These are phyloP conservation scores for Eptesicus fuscus DNA, from an alignment of 2,113 vertebrate species.

Conservation along the genomic window DNA sequence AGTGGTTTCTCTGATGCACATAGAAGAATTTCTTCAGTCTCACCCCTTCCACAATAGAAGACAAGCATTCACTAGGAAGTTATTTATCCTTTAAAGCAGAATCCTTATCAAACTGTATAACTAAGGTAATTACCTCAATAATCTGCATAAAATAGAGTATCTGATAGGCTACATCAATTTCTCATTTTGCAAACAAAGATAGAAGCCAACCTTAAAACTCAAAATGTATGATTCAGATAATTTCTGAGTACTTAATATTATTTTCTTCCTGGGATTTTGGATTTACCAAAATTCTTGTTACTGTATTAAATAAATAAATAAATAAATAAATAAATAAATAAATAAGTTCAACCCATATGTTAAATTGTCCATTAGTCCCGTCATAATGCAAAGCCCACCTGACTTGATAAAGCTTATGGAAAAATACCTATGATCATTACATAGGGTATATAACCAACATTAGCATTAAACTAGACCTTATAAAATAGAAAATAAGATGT, in stretches of 20 bases:
- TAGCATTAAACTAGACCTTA: conserved; percentile 18
- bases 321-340: not conserved
- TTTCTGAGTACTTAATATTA: not conserved
- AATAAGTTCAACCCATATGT: not conserved
- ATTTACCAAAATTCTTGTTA: conserved; percentile 36
- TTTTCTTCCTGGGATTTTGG: conserved; percentile 20
- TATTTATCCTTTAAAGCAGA: conserved; percentile 18
- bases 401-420: not conserved
- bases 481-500: conserved; percentile 35
- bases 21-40: not conserved
- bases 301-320: not conserved
- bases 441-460: not conserved
- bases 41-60: not conserved
- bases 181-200: conserved; percentile 35
- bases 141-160: conserved; percentile 6
- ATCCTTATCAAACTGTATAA: conserved; percentile 1
- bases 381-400: conserved; percentile 28
- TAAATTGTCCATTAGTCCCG: not conserved
- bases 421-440: not conserved
- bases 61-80: not conserved
- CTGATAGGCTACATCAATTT: not conserved
- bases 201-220: conserved; percentile 13
- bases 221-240: conserved; percentile 16
- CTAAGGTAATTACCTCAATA: conserved; percentile 16
- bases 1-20: not conserved